Evolutionary conservation across 2,888 invertebrate species (phyloP).

Genomic region (Desoria tigrina): DNA sequence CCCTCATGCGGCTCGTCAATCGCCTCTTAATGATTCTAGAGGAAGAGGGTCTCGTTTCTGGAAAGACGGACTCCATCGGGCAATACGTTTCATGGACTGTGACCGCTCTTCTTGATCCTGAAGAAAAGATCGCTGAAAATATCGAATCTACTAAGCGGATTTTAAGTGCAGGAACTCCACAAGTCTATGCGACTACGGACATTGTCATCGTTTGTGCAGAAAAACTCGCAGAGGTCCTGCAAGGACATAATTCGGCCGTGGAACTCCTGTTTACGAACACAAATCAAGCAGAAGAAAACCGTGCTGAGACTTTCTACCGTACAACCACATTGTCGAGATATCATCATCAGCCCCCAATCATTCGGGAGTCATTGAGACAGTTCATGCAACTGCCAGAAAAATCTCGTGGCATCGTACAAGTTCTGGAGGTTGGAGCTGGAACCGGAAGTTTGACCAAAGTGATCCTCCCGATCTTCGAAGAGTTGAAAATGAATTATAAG

Average conservation of each 20-base stretch:
- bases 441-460: conserved; percentile 17
- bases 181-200: neutral
- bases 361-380: neutral
- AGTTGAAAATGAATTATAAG: conserved; percentile 4
- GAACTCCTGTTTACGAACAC: conserved; percentile 21
- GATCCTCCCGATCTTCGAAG: conserved; percentile 15
- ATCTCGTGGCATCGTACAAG: conserved; percentile 10
- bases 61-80: neutral
- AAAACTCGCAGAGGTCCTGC: conserved; percentile 15
- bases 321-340: conserved; percentile 1
- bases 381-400: neutral
- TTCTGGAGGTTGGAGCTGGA: conserved; percentile 27
- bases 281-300: neutral
- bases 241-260: conserved; percentile 15
- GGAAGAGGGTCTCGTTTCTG: conserved; percentile 10
- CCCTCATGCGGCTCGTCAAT: neutral
- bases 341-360: neutral
- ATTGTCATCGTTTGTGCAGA: neutral
- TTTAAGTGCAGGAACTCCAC: neutral
- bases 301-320: neutral
- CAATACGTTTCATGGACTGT: conserved; percentile 6
- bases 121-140: neutral
- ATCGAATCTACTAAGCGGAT: neutral
- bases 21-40: conserved; percentile 4
- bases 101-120: neutral